Percentiles rank a stretch among this genome's conserved stretches.
Conservation (phyloP, 2,888 invertebrate species). For the Lucinisca nassula region DNA sequence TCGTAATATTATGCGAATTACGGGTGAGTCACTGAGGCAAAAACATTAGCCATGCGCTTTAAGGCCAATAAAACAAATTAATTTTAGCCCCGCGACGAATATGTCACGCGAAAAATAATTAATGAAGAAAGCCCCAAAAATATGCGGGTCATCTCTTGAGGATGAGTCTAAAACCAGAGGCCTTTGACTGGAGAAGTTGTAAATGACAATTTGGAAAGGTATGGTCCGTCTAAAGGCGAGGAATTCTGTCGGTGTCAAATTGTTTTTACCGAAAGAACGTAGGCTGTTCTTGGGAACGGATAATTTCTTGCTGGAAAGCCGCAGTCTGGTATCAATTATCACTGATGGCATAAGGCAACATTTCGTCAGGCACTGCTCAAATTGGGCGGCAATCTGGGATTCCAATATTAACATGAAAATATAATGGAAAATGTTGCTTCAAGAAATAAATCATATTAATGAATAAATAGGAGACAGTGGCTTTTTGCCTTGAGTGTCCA, state of each 20-base stretch:
- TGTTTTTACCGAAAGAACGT: too few species aligned
- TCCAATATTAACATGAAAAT: background rate
- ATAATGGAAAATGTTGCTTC: constrained; percentile 2
- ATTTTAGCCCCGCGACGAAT: background rate
- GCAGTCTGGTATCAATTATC: too few species aligned
- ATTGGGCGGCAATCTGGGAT: background rate
- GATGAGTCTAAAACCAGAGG: too few species aligned
- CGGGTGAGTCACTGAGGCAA: background rate
- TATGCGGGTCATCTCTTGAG: constrained; percentile 16
- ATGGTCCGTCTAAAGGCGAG: too few species aligned
- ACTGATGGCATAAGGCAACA: too few species aligned
- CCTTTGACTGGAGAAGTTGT: too few species aligned
- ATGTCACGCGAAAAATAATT: background rate
- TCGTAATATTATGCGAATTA: background rate
- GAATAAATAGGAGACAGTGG: background rate
- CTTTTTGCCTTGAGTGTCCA: background rate
- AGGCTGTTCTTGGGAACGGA: too few species aligned
- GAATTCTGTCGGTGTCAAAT: too few species aligned
- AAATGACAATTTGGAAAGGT: too few species aligned
- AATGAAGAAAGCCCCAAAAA: background rate
- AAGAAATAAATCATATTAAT: background rate
- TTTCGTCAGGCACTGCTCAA: too few species aligned
- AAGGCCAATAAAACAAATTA: background rate
- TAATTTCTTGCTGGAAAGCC: too few species aligned
- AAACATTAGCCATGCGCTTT: background rate